Evolutionary conservation across 2,888 invertebrate species (phyloP).

Genomic region (Choreutis nemorana): DNA sequence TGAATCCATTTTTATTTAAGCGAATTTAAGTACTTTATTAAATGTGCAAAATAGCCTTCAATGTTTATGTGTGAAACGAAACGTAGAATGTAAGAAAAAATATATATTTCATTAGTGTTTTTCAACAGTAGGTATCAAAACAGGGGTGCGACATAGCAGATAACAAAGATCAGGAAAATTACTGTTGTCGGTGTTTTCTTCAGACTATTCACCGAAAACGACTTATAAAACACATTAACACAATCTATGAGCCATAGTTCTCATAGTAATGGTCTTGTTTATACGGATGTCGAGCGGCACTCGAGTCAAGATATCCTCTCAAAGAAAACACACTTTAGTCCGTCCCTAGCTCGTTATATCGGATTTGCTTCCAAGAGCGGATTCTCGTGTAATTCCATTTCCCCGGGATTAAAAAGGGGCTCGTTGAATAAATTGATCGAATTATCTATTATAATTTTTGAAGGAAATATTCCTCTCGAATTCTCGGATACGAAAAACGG

Average conservation of each 20-base stretch:
- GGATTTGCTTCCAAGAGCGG: conserved; percentile 30
- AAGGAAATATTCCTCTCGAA: conserved; percentile 14
- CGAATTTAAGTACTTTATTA: too few relatives aligned
- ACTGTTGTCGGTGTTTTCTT: too few relatives aligned
- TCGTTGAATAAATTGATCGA: conserved; percentile 33
- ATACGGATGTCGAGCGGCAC: conserved; percentile 31
- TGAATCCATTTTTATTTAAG: conserved; percentile 1
- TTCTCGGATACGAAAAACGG: too few relatives aligned
- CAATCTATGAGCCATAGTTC: conserved; percentile 46
- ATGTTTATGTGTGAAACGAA: too few relatives aligned
- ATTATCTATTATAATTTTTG: conserved; percentile 25
- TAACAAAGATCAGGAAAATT: too few relatives aligned
- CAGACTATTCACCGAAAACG: not conserved
- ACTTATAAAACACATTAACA: conserved; percentile 26
- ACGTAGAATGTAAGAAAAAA: too few relatives aligned
- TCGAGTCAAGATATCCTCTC: conserved; percentile 22
- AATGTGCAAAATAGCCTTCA: too few relatives aligned
- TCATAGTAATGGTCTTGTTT: conserved; percentile 55
- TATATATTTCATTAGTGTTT: too few relatives aligned
- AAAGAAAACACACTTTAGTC: conserved; percentile 18
- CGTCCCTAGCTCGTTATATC: conserved; percentile 19
- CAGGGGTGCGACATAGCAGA: too few relatives aligned
- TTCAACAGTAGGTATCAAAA: too few relatives aligned
- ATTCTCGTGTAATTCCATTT: conserved; percentile 34
- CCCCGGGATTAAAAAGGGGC: conserved; percentile 41